phyloP scores from a whole-genome alignment of 2,113 vertebrate genomes.

The Oncorhynchus kisutch region DNA sequence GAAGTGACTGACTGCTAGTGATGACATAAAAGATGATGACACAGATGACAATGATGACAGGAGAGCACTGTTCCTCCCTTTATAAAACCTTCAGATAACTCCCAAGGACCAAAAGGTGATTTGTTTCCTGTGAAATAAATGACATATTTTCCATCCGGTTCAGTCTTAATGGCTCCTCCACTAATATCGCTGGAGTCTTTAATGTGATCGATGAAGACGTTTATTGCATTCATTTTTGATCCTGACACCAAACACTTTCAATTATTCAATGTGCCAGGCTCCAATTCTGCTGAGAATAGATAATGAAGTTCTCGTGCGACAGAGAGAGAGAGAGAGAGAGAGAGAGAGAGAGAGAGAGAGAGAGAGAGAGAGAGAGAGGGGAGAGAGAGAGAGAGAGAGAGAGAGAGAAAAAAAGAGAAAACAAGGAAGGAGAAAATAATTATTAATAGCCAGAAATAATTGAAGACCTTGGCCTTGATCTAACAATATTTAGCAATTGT shows the following conservation, averaged over 20 bases:
- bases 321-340: conserved; percentile 25
- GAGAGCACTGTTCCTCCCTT: no score
- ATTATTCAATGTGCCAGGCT: conserved; percentile 30
- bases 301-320: conserved; percentile 40
- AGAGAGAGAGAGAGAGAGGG: conserved; percentile 13
- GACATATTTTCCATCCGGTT: not conserved
- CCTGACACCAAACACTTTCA: conserved; percentile 47
- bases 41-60: not conserved
- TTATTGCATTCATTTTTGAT: conserved; percentile 48
- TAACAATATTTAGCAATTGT: not conserved
- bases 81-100: no score
- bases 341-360: conserved; percentile 11
- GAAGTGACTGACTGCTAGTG: not conserved
- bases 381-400: conserved; percentile 26
- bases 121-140: not conserved
- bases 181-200: conserved; percentile 23
- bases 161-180: conserved; percentile 41
- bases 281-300: conserved; percentile 42
- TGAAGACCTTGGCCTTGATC: not conserved
- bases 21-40: not conserved
- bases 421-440: not conserved
- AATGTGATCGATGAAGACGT: conserved; percentile 46
- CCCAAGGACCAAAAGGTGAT: not conserved
- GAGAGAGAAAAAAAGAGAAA: conserved; percentile 23
- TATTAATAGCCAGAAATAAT: conserved; percentile 2